Conservation (phyloP, 2,113 vertebrate species). For the Peromyscus maniculatus region DNA sequence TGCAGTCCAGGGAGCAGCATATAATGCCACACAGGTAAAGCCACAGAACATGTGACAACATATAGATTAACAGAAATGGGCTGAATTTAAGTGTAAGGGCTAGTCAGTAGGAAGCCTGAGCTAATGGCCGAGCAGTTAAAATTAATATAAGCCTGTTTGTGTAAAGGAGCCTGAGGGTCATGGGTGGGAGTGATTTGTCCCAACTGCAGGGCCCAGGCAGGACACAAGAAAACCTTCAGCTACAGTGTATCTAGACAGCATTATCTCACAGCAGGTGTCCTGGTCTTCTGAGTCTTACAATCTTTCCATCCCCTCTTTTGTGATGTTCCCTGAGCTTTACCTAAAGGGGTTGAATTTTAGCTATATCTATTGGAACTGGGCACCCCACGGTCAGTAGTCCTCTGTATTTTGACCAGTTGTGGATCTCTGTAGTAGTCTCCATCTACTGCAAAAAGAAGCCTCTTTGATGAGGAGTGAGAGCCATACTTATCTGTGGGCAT, state of each 20-base stretch:
- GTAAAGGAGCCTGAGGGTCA: no score
- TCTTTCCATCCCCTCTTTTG: neutral
- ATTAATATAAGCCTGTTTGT: no score
- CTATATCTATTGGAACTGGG: neutral
- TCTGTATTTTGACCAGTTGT: neutral
- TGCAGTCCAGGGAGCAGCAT: no score
- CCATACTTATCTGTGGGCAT: neutral
- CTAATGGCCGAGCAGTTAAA: no score
- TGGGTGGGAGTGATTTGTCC: no score
- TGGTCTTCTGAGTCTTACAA: neutral
- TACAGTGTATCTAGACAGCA: neutral
- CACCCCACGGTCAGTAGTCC: neutral
- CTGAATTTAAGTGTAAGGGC: no score
- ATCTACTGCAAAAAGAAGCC: neutral
- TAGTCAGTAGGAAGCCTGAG: no score
- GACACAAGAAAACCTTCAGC: no score
- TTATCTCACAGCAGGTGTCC: neutral
- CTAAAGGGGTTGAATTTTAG: neutral
- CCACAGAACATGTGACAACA: no score
- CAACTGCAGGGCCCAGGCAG: no score
- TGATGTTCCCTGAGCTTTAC: neutral
- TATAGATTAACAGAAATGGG: no score
- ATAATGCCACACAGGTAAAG: no score
- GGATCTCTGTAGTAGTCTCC: neutral
- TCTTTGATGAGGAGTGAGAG: neutral